Conservation (phyloP, 2,113 vertebrate species). For the Laticauda laticaudata region DNA sequence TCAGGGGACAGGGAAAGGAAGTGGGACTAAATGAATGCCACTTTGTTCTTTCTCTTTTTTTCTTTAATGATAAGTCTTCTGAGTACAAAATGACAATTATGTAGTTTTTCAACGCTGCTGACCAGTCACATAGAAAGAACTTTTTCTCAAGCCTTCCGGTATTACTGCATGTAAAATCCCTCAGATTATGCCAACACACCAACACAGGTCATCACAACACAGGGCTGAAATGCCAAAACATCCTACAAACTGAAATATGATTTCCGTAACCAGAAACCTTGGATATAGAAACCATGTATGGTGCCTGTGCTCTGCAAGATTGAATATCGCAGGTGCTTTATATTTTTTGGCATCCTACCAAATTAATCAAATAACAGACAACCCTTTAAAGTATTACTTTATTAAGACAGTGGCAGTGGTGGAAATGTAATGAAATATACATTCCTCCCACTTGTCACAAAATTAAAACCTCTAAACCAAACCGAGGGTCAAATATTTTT, state of each 20-base stretch:
- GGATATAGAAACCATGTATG: not conserved
- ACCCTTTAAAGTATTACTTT: not conserved
- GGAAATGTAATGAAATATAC: not conserved
- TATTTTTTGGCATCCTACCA: not conserved
- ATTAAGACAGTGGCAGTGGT: not conserved
- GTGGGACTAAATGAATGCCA: not conserved
- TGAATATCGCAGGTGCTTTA: not conserved
- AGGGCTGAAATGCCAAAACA: not conserved
- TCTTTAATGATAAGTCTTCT: conserved; percentile 52
- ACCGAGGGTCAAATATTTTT: not conserved
- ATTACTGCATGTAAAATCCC: conserved; percentile 58
- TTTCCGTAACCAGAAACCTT: not conserved
- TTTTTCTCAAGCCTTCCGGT: conserved; percentile 54
- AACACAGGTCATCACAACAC: conserved; percentile 12
- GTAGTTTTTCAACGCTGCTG: conserved; percentile 47
- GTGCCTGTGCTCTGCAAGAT: not conserved
- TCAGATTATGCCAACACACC: conserved; percentile 50
- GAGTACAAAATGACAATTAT: conserved; percentile 58
- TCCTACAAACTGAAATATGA: conserved; percentile 5
- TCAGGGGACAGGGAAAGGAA: not conserved
- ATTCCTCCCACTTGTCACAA: not conserved
- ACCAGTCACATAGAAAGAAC: conserved; percentile 58
- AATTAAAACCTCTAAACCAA: not conserved
- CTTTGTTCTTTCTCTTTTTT: conserved; percentile 49
- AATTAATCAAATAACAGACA: not conserved